A percentile compares a stretch with the other conserved stretches of the same genome.
Conservation (phyloP, 2,797 vertebrate species). For the Sphaeramia orbicularis region DNA sequence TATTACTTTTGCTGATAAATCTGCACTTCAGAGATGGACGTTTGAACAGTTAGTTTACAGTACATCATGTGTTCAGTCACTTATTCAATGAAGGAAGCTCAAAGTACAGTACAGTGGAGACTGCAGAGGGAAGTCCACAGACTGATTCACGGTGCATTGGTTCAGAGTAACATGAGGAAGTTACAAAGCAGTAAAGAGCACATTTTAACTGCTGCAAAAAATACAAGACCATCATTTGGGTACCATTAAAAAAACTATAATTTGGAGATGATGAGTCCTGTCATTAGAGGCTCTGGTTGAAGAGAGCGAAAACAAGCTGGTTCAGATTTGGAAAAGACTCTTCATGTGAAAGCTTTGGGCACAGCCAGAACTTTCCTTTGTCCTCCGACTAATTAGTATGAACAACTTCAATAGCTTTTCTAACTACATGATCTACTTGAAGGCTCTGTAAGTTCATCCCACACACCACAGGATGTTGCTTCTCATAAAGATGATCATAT, state of each 20-base stretch:
- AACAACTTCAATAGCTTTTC: too few species aligned
- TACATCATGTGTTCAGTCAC: background rate
- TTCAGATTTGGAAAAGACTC: too few species aligned
- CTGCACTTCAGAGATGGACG: too few species aligned
- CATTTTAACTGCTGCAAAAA: constrained; percentile 22
- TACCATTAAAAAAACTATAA: background rate
- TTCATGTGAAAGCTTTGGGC: too few species aligned
- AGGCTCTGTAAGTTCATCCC: too few species aligned
- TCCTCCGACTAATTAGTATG: too few species aligned
- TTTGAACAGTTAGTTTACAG: background rate
- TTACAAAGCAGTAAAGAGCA: constrained; percentile 38
- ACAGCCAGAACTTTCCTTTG: too few species aligned
- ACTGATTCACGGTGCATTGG: constrained; percentile 32
- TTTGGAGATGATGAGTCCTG: too few species aligned
- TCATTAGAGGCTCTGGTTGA: too few species aligned
- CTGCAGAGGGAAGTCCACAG: constrained; percentile 56
- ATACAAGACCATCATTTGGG: background rate
- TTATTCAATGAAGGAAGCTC: constrained; percentile 9
- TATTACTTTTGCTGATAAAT: too few species aligned
- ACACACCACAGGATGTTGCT: background rate
- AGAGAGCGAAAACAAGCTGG: too few species aligned
- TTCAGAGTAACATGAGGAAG: constrained; percentile 62
- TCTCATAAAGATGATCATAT: background rate
- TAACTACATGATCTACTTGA: too few species aligned
- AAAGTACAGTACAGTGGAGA: constrained; percentile 24